These are phyloP conservation scores for Apocrypta bakeri DNA, from an alignment of 1,140 invertebrate genomes.

Conservation along the genomic window DNA sequence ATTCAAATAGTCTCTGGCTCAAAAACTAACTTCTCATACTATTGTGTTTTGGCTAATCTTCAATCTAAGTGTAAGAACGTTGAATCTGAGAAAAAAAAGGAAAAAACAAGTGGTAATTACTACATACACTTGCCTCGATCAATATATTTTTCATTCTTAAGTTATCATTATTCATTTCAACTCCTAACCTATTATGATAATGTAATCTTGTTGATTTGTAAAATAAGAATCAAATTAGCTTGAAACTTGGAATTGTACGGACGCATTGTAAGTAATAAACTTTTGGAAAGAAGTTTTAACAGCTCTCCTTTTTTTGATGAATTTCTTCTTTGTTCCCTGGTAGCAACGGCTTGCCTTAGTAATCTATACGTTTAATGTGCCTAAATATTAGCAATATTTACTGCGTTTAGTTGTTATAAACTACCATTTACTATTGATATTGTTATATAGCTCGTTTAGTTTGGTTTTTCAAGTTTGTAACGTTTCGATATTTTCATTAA, in stretches of 20 bases:
- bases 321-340: constrained; percentile 68
- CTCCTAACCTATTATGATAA: constrained; percentile 28
- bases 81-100: not conserved
- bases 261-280: constrained; percentile 64
- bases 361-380: constrained; percentile 70
- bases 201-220: constrained; percentile 42
- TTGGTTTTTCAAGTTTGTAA: constrained; percentile 55
- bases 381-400: constrained; percentile 64
- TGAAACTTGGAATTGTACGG: constrained; percentile 62
- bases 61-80: not conserved
- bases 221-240: constrained; percentile 48
- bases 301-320: constrained; percentile 54
- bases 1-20: constrained; percentile 14
- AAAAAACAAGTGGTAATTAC: not conserved
- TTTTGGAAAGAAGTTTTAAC: constrained; percentile 64
- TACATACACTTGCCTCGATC: constrained; percentile 34
- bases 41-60: not conserved
- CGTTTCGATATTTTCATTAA: constrained; percentile 57
- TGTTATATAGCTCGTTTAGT: constrained; percentile 55
- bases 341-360: constrained; percentile 66
- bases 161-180: constrained; percentile 40
- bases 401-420: constrained; percentile 32
- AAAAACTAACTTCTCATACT: constrained; percentile 12
- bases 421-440: constrained; percentile 64
- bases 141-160: constrained; percentile 40